Conservation (phyloP, 2,888 invertebrate species). For the Drosophila acutilabella region DNA sequence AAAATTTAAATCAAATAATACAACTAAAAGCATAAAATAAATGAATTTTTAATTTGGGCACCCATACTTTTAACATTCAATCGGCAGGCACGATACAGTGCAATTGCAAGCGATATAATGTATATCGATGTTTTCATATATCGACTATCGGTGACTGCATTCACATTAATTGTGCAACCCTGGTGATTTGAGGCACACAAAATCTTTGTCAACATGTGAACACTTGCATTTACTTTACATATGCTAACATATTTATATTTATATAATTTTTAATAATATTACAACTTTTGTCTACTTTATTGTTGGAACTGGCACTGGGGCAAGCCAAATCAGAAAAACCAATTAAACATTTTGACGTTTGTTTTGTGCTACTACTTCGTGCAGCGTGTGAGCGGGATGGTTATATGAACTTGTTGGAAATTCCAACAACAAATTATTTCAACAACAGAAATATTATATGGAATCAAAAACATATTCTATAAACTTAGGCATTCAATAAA, state of each 20-base stretch:
- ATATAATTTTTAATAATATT: background rate
- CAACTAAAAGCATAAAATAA: too few species aligned
- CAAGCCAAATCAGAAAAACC: constrained; percentile 37
- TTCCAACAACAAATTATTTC: constrained; percentile 71
- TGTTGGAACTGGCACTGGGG: background rate
- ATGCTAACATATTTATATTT: background rate
- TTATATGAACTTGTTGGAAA: constrained; percentile 66
- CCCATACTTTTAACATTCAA: too few species aligned
- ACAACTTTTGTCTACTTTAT: background rate
- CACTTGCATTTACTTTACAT: background rate
- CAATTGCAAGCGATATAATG: constrained; percentile 37
- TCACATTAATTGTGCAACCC: constrained; percentile 41
- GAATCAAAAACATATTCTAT: constrained; percentile 19
- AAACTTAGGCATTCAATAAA: constrained; percentile 6
- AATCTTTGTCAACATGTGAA: constrained; percentile 2
- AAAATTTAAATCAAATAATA: too few species aligned
- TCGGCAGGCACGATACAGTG: constrained; percentile 27
- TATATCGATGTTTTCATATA: constrained; percentile 33
- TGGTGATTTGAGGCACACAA: constrained; percentile 17
- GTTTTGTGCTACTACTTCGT: constrained; percentile 64
- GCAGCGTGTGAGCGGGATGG: constrained; percentile 58
- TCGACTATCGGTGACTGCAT: constrained; percentile 41
- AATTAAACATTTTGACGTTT: constrained; percentile 70
- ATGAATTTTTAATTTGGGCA: too few species aligned
- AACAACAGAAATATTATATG: constrained; percentile 60